Evolutionary conservation across 2,888 invertebrate genomes (phyloP).

Genomic region (Ornithoptera alexandrae): DNA sequence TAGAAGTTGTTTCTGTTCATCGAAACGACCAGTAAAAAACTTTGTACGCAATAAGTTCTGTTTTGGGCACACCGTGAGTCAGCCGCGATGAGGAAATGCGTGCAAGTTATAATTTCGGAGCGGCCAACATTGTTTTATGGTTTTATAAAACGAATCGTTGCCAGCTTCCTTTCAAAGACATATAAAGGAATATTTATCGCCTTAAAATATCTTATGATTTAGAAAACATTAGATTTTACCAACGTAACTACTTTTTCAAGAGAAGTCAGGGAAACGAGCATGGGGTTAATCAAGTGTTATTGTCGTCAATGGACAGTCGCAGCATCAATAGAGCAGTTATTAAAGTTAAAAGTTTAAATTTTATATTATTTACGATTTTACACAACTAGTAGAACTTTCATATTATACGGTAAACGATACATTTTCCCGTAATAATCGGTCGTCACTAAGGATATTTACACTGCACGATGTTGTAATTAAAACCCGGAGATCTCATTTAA

Average conservation of each 20-base stretch:
- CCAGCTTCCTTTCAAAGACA: slow-evolving; percentile 46
- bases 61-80: slow-evolving; percentile 74
- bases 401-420: too few species aligned
- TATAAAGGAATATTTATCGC: slow-evolving; percentile 30
- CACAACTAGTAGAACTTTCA: too few species aligned
- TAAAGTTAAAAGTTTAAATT: too few species aligned
- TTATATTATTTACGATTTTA: too few species aligned
- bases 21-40: slow-evolving; percentile 32
- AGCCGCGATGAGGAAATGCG: slow-evolving; percentile 76
- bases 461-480: not conserved
- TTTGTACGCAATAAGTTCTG: slow-evolving; percentile 73
- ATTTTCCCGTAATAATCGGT: too few species aligned
- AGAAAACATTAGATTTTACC: not conserved
- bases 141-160: slow-evolving; percentile 64
- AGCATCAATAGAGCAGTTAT: too few species aligned
- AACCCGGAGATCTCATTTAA: too few species aligned
- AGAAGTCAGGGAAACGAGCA: too few species aligned
- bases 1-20: slow-evolving; percentile 42
- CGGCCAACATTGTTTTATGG: slow-evolving; percentile 72
- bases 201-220: not conserved
- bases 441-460: not conserved
- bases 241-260: too few species aligned
- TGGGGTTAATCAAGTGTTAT: too few species aligned
- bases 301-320: too few species aligned
- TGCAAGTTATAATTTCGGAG: slow-evolving; percentile 75